These are phyloP conservation scores for Amyelois transitella DNA, from an alignment of 1,140 invertebrate genomes.

Conservation along the genomic window DNA sequence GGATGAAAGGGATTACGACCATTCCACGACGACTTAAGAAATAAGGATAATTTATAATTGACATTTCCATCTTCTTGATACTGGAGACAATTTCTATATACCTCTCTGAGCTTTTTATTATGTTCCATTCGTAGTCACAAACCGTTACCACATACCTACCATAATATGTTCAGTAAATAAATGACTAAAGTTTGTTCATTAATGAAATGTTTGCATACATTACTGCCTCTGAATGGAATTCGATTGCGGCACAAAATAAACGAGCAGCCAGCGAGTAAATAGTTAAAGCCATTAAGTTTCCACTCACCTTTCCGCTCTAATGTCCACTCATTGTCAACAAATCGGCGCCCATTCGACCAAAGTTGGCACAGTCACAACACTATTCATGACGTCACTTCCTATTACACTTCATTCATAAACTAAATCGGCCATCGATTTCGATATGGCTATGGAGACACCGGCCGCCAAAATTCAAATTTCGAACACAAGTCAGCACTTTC, in stretches of 20 bases:
- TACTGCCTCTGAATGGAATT: not conserved
- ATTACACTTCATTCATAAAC: conserved; percentile 67
- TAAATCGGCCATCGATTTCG: conserved; percentile 39
- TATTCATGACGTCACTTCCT: conserved; percentile 69
- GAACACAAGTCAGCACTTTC: conserved; percentile 29
- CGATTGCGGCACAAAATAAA: not conserved
- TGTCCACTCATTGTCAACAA: conserved; percentile 65
- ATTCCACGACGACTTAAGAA: no score
- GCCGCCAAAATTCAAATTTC: conserved; percentile 16
- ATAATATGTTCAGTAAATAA: not conserved
- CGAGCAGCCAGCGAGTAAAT: conserved; percentile 17
- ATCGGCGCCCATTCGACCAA: conserved; percentile 38
- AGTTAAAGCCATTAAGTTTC: conserved; percentile 15
- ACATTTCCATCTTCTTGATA: no score
- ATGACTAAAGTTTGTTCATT: conserved; percentile 27
- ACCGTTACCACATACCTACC: not conserved
- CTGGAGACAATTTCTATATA: no score
- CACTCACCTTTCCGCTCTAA: conserved; percentile 69
- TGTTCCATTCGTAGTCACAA: not conserved
- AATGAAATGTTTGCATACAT: conserved; percentile 23
- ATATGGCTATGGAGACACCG: conserved; percentile 41
- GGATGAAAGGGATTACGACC: no score
- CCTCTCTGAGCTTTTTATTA: not conserved
- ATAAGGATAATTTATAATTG: no score
- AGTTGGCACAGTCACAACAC: conserved; percentile 54